These are phyloP conservation scores for Orestias chungarensis DNA, from an alignment of 2,797 vertebrate species.

Conservation along the genomic window DNA sequence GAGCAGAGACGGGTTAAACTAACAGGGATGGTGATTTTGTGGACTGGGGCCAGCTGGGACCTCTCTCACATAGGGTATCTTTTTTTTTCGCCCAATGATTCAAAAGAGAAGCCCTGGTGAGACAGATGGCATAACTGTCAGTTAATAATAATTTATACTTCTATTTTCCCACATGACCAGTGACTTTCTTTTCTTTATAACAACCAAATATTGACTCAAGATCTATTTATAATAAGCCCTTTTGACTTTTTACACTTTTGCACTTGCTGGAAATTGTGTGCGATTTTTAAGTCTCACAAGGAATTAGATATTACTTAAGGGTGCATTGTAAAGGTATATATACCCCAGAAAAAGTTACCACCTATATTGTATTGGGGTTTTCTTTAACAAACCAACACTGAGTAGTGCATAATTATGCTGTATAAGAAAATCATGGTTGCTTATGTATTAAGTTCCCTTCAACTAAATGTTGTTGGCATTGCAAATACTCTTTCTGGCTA, in stretches of 20 bases:
- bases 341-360: not conserved
- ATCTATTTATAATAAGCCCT: not conserved
- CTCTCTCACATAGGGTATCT: constrained; percentile 25
- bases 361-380: not conserved
- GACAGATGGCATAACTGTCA: constrained; percentile 56
- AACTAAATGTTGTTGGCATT: not conserved
- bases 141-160: constrained; percentile 48
- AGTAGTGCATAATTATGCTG: not conserved
- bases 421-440: not conserved
- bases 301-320: not conserved
- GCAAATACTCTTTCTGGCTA: not conserved
- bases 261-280: not conserved
- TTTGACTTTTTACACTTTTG: not conserved
- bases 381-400: not conserved
- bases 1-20: constrained; percentile 5
- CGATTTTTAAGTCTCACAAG: not conserved
- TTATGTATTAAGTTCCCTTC: not conserved
- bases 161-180: constrained; percentile 13
- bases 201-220: not conserved
- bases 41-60: constrained; percentile 47
- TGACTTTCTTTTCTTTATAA: constrained; percentile 13
- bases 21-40: constrained; percentile 37
- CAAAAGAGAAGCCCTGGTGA: constrained; percentile 37
- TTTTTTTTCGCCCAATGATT: constrained; percentile 25
- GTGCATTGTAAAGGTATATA: not conserved